Percentiles rank a stretch among this genome's conserved stretches.
Evolutionary conservation across 2,113 vertebrate genomes (phyloP).

Genomic region (Lasiurus cinereus): DNA sequence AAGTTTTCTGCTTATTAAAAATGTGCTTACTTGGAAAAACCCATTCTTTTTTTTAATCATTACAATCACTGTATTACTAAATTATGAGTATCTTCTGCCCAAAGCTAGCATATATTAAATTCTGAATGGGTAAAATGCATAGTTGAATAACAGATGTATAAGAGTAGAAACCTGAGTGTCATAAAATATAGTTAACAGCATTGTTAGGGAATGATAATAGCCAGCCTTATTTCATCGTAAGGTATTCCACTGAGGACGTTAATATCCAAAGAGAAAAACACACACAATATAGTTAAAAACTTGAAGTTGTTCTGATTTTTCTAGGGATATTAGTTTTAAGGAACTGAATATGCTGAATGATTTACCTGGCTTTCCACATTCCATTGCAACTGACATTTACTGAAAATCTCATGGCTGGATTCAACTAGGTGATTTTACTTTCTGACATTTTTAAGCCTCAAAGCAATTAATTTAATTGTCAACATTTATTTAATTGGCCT

Average conservation of each 20-base stretch:
- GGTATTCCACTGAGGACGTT: background rate
- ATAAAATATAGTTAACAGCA: background rate
- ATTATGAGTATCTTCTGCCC: background rate
- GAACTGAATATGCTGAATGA: background rate
- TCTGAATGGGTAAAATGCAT: background rate
- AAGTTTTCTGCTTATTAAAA: slow-evolving; percentile 25
- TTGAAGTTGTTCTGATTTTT: slow-evolving; percentile 13
- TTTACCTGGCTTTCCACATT: background rate
- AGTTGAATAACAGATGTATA: background rate
- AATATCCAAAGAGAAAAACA: background rate
- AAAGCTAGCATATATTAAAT: background rate
- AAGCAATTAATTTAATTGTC: background rate
- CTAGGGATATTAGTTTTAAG: background rate
- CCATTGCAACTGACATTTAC: background rate
- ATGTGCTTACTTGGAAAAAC: background rate
- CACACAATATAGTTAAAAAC: background rate
- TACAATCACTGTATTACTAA: background rate
- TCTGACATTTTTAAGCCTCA: slow-evolving; percentile 16
- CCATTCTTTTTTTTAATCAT: background rate
- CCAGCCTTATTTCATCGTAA: background rate
- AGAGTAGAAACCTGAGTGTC: background rate
- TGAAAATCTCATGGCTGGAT: background rate
- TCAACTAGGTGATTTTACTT: background rate
- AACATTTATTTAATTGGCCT: background rate
- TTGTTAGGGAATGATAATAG: background rate